Evolutionary conservation across 1,140 invertebrate species (phyloP).

Genomic region (Diprion similis): DNA sequence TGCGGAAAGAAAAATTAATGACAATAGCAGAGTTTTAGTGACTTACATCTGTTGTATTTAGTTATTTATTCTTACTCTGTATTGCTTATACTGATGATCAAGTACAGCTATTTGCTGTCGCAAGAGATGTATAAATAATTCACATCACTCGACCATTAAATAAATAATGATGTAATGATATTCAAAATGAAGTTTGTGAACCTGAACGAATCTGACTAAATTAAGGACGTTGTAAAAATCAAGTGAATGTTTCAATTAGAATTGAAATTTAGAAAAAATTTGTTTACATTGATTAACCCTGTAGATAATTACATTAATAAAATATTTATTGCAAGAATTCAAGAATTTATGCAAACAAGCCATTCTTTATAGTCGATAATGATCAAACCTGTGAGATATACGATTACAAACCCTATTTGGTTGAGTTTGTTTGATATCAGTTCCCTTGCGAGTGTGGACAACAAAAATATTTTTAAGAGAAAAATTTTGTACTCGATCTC

Average conservation of each 20-base stretch:
- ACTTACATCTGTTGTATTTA: constrained; percentile 34
- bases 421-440: not conserved
- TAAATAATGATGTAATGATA: constrained; percentile 42
- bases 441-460: not conserved
- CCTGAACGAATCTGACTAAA: not conserved
- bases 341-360: not conserved
- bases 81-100: constrained; percentile 35
- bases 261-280: not conserved
- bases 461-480: too few species aligned
- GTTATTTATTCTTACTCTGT: constrained; percentile 40
- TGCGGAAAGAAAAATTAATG: constrained; percentile 6
- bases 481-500: too few species aligned
- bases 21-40: constrained; percentile 27
- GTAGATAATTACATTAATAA: not conserved
- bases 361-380: not conserved
- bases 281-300: not conserved
- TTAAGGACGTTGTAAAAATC: not conserved
- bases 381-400: not conserved
- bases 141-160: constrained; percentile 41
- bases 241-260: not conserved
- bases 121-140: constrained; percentile 43
- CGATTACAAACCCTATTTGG: not conserved
- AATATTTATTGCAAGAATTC: not conserved
- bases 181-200: not conserved
- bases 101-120: constrained; percentile 34